A percentile compares a stretch with the other conserved stretches of the same genome.
These are phyloP conservation scores for Dynastes maya DNA, from an alignment of 2,888 invertebrate genomes.

Conservation along the genomic window DNA sequence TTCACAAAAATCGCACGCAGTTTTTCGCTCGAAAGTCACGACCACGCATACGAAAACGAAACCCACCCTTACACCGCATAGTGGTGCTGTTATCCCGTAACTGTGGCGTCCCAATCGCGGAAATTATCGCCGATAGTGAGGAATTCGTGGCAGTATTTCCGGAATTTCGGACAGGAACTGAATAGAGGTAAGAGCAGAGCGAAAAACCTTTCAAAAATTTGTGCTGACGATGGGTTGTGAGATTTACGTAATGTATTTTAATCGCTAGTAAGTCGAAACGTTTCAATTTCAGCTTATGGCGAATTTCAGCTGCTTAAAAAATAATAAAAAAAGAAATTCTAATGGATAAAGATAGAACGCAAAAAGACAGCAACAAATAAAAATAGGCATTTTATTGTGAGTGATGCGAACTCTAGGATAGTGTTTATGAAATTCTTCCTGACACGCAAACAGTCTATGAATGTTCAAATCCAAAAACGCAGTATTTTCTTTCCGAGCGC, in stretches of 20 bases:
- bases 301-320: too few relatives aligned
- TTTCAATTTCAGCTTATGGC: too few relatives aligned
- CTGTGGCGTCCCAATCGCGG: not conserved
- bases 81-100: conserved; percentile 2
- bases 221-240: not conserved
- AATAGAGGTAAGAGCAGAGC: not conserved
- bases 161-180: not conserved
- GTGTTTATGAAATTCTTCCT: too few relatives aligned
- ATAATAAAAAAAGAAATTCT: too few relatives aligned
- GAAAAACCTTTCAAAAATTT: not conserved
- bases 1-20: conserved; percentile 4
- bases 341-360: too few relatives aligned
- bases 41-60: conserved; percentile 14
- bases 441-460: too few relatives aligned
- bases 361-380: too few relatives aligned
- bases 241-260: not conserved
- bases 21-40: conserved; percentile 13
- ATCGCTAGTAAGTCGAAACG: too few relatives aligned
- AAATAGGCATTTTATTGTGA: too few relatives aligned
- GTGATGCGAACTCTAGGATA: too few relatives aligned
- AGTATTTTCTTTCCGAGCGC: too few relatives aligned
- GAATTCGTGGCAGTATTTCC: conserved; percentile 9
- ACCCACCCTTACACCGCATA: conserved; percentile 3
- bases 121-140: not conserved
- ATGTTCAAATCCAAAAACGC: too few relatives aligned